Percentiles rank a stretch among this genome's conserved stretches.
Conservation (phyloP, 1,140 invertebrate genomes). For the Pogonomyrmex californicus region DNA sequence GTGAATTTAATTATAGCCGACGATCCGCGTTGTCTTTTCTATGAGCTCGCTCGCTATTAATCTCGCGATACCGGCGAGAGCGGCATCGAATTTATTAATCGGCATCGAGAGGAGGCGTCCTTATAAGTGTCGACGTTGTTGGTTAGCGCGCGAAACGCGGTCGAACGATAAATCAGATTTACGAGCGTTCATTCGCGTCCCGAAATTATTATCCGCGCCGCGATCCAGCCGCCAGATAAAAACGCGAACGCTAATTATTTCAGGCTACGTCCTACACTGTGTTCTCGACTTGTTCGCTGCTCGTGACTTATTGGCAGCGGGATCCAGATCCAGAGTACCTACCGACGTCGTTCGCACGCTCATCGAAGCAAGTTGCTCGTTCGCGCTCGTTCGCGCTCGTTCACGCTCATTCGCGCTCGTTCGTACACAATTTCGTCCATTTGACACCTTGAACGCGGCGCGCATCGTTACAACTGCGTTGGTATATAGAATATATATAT, state of each 20-base stretch:
- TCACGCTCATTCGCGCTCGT: neutral
- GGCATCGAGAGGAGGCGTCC: slow-evolving; percentile 21
- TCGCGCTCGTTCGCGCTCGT: neutral
- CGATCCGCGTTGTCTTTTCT: slow-evolving; percentile 34
- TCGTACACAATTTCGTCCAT: neutral
- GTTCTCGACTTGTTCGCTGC: slow-evolving; percentile 44
- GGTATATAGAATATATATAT: too few species aligned
- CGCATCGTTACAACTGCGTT: neutral
- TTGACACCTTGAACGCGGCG: neutral
- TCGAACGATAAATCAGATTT: slow-evolving; percentile 55
- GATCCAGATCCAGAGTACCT: neutral
- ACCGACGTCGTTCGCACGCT: neutral
- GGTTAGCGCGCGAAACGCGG: slow-evolving; percentile 40
- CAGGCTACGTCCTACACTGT: slow-evolving; percentile 23
- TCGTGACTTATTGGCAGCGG: slow-evolving; percentile 43
- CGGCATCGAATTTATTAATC: slow-evolving; percentile 55
- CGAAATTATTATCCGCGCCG: slow-evolving; percentile 48
- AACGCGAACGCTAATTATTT: slow-evolving; percentile 55
- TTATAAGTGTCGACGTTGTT: slow-evolving; percentile 53
- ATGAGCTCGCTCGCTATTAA: slow-evolving; percentile 41
- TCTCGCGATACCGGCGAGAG: slow-evolving; percentile 37
- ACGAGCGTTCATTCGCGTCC: slow-evolving; percentile 37
- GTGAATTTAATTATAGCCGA: slow-evolving; percentile 40
- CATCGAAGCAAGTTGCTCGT: neutral
- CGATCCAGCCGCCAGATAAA: slow-evolving; percentile 45